Conservation (phyloP, 2,797 vertebrate genomes). For the Mus caroli region DNA sequence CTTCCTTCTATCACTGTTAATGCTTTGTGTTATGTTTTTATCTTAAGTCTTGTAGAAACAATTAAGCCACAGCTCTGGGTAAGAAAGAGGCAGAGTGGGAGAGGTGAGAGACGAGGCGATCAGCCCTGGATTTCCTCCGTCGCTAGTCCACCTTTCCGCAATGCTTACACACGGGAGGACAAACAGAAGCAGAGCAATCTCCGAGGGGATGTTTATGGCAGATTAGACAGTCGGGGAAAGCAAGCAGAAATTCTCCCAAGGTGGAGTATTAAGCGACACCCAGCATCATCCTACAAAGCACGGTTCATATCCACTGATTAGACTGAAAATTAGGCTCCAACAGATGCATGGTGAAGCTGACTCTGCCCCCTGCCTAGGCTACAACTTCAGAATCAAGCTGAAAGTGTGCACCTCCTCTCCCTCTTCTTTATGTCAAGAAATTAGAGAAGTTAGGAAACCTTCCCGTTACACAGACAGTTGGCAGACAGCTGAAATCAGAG, state of each 20-base stretch:
- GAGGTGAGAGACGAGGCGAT: neutral
- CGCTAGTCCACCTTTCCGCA: conserved; percentile 2
- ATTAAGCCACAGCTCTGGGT: neutral
- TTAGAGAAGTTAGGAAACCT: neutral
- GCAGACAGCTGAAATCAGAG: neutral
- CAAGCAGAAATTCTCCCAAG: neutral
- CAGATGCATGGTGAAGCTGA: neutral
- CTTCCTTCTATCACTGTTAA: neutral
- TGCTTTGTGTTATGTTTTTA: neutral
- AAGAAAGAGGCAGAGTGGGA: neutral
- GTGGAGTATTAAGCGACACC: neutral
- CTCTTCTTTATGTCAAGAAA: neutral
- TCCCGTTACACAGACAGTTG: neutral
- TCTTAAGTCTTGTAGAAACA: conserved; percentile 43
- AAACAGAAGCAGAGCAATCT: neutral
- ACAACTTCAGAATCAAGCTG: neutral
- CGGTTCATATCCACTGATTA: neutral
- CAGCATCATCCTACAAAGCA: neutral
- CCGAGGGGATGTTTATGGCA: neutral
- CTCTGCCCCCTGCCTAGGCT: neutral
- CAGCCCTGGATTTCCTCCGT: neutral
- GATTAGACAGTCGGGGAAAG: neutral
- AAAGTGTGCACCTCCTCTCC: neutral
- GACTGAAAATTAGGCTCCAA: neutral
- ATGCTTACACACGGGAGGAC: conserved; percentile 1